phyloP scores from a whole-genome alignment of 2,113 vertebrate species.

The Clarias macrocephalus region DNA sequence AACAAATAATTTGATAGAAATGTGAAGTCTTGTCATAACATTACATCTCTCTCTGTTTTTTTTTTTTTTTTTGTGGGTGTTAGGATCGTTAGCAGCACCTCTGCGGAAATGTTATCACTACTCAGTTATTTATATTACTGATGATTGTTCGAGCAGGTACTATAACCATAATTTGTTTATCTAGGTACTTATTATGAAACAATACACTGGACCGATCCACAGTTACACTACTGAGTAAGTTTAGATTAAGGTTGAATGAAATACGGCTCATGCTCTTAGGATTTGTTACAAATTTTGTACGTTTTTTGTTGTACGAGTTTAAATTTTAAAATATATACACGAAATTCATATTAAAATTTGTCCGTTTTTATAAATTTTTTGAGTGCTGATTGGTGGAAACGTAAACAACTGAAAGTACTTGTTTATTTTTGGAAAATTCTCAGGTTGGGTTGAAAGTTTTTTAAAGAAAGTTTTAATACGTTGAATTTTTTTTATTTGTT shows the following conservation, averaged over 20 bases:
- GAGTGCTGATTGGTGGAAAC: neutral
- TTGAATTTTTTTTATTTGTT: neutral
- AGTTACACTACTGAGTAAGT: slow-evolving; percentile 47
- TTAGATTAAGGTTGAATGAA: neutral
- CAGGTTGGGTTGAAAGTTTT: neutral
- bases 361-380: neutral
- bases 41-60: neutral
- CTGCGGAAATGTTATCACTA: slow-evolving; percentile 29
- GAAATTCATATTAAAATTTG: neutral
- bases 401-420: too few relatives aligned
- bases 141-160: slow-evolving; percentile 14
- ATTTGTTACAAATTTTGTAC: neutral
- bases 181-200: slow-evolving; percentile 5
- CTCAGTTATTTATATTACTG: neutral
- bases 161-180: neutral
- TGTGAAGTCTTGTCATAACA: neutral
- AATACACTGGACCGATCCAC: slow-evolving; percentile 28
- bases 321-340: neutral
- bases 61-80: neutral
- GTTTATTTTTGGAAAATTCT: neutral
- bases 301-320: neutral
- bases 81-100: neutral
- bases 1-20: neutral
- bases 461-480: neutral
- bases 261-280: neutral